Evolutionary conservation across 2,888 invertebrate species (phyloP), one percentile per base, ranked within the genome.

Genomic region (Tiliacea aurago): DNA sequence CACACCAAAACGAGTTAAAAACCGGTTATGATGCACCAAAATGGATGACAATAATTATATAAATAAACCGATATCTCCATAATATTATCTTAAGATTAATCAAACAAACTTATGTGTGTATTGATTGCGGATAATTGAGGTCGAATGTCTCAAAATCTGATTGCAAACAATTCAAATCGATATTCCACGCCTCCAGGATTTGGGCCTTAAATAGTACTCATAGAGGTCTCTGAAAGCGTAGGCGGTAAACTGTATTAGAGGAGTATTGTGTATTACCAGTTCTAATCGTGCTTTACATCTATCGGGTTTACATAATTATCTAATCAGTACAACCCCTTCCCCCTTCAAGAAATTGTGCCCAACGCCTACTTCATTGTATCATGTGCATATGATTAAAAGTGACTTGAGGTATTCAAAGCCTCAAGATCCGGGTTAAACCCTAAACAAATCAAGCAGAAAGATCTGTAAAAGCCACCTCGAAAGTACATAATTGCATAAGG

Each of bases 181-280:
- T 79, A 64, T 41, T 63, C 51, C 13, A 75, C 77, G 70, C 72
- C 80, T 45, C 55, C 72, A 66, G 73, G 63, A 62, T 70, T 71
- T 66, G 37, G 49, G 37, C n/a, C 62, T 59, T 56, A 76, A 72
- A 65, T 55, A 79, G 66, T 51, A 55, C 28, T 47, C n/a, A 20
- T 20, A 65, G 56, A 71, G 13, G 20, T 73, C 45, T 28, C 13
- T 62, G 33, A 80, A 71, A 56, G 59, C 45, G 76, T 83, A 58
- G 76, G 69, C 33, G 58, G 70, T 51, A 53, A 33, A 53, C 51
- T 59, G 28, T 58, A 55, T 49, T 49, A 69, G n/a, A 67, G 43
- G 73, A 71, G 62, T 81, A 67, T 74, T 80, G 33, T 18, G 33
- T 51, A 47, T 68, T n/a, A 45, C 18, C 28, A 70, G 45, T 59